Percentiles rank a stretch among this genome's conserved stretches.
Conservation (phyloP, 2,797 vertebrate species). For the Poecilia picta region DNA sequence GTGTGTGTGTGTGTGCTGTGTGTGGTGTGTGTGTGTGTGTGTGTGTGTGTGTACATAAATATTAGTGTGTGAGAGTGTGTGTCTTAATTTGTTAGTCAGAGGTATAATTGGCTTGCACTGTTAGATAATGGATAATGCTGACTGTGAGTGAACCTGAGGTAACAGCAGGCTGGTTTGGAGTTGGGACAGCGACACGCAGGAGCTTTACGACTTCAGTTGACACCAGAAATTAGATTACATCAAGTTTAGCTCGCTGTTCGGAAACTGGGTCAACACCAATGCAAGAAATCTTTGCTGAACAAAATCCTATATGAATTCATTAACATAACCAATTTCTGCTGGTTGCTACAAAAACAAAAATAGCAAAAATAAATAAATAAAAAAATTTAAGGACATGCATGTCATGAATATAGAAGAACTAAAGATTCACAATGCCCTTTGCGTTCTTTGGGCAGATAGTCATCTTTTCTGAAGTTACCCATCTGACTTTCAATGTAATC, state of each 20-base stretch:
- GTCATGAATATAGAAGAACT: not conserved
- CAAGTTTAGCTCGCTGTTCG: slow-evolving; percentile 34
- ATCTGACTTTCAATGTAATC: not conserved
- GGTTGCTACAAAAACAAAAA: not conserved
- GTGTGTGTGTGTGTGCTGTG: not conserved
- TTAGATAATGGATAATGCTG: not conserved
- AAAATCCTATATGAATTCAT: not conserved
- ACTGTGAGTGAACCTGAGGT: not conserved
- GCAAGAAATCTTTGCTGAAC: not conserved
- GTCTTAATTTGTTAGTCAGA: not conserved
- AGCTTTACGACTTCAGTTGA: not conserved
- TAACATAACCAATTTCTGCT: not conserved
- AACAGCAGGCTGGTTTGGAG: not conserved
- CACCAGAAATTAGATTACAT: slow-evolving; percentile 45
- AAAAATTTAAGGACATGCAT: not conserved
- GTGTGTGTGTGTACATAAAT: not conserved
- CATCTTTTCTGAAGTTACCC: not conserved
- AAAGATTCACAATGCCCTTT: not conserved
- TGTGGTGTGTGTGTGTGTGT: too few relatives aligned
- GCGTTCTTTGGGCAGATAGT: not conserved
- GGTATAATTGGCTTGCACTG: not conserved
- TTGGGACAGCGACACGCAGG: not conserved
- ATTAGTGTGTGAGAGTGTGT: not conserved
- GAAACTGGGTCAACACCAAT: slow-evolving; percentile 31
- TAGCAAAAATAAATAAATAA: not conserved